Base-by-base conservation (phyloP, 1,140 invertebrate genomes). In the Himalopsyche phryganea region DNA sequence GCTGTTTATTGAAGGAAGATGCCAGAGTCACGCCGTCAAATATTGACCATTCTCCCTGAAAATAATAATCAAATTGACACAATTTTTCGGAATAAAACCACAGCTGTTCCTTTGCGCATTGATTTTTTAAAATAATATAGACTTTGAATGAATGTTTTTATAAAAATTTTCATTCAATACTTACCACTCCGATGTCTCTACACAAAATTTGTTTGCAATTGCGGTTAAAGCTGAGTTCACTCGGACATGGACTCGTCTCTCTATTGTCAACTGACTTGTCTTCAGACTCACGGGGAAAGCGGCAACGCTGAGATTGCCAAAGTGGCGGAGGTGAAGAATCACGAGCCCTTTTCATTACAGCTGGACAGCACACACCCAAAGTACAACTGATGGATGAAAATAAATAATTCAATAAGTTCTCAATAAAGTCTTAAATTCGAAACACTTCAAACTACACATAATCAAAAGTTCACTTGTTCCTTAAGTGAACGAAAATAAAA, bases 21-120 rank as follows among this genome's bases (percentile, higher is more conserved):
- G 51, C 47, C 10, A 54, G n/a, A 3, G 61, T 50, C 14, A 59
- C 56, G 1, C 46, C 50, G 40, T 64, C 58, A 48, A 60, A 64
- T 36, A 60, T 59, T 15, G 61, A 64, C 61, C 61, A 64, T 14
- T 60, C 57, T n/a, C 61, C 61, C 61, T 63, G 18, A 2, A 50
- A 63, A 49, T 44, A 38, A 52, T 15, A 57, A 46, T 1, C 2
- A 52, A 52, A 52, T 6, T 11, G 5, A 20, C 6, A 20, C 18
- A 18, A 10, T 47, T 7, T 6, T 7, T 47, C 23, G 6, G 14
- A 7, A 19, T 9, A 6, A 47, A 14, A 10, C 15, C 9, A 42
- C 7, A 47, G 14, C 14, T 5, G 6, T 47, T 47, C 7, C 6
- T 9, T 47, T n/a, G n/a, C n/a, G n/a, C n/a, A n/a, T n/a, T n/a